Percentiles rank a stretch among this genome's conserved stretches.
Conservation (phyloP, 2,888 invertebrate species). For the Phortica okadai region DNA sequence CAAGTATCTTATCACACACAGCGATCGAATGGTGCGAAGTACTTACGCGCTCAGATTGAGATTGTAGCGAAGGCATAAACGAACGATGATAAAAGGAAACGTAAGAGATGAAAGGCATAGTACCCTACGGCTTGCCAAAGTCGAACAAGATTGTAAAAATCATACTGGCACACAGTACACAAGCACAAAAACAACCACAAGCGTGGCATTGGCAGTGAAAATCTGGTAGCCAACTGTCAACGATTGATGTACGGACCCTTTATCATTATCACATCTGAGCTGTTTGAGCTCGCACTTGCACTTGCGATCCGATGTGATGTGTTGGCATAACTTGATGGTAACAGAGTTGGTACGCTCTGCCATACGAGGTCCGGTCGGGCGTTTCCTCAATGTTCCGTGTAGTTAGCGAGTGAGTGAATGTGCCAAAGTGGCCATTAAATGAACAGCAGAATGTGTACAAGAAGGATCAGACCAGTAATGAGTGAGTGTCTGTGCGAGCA, state of each 20-base stretch:
- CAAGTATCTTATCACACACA: constrained; percentile 65
- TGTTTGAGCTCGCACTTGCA: constrained; percentile 41
- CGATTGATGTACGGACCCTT: constrained; percentile 71
- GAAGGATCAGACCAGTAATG: constrained; percentile 26
- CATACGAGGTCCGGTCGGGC: background rate
- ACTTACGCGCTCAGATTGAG: constrained; percentile 59
- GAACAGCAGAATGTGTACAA: constrained; percentile 24
- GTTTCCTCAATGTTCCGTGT: background rate
- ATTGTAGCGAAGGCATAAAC: constrained; percentile 28
- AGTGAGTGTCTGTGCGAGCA: background rate
- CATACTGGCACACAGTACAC: constrained; percentile 27
- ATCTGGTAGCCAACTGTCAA: constrained; percentile 71
- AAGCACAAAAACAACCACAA: constrained; percentile 47
- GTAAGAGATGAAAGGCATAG: background rate
- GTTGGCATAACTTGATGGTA: background rate
- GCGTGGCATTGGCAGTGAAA: constrained; percentile 49
- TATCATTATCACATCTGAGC: constrained; percentile 69
- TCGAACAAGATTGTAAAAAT: constrained; percentile 7
- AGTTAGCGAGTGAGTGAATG: background rate
- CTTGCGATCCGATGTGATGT: constrained; percentile 3
- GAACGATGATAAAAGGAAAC: background rate
- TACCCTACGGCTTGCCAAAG: background rate
- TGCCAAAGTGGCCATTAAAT: constrained; percentile 33
- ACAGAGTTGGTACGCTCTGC: background rate
- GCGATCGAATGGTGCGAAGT: constrained; percentile 66